phyloP scores from a whole-genome alignment of 2,888 invertebrate genomes.

The Pyralis farinalis region DNA sequence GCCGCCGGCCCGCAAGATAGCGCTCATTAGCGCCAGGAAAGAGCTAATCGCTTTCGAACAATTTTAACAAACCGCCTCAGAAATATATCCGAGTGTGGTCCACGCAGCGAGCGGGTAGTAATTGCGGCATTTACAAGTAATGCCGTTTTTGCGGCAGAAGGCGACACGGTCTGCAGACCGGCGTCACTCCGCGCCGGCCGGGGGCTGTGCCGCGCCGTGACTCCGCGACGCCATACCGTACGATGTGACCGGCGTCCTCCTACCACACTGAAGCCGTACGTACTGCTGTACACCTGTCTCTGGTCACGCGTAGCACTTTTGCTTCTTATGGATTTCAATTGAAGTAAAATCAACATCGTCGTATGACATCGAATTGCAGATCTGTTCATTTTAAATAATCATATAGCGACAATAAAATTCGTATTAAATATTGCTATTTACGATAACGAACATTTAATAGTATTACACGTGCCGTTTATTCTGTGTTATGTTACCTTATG shows the following conservation, averaged over 20 bases:
- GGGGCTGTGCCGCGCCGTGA: not conserved
- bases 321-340: no score
- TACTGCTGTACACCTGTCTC: not conserved
- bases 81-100: not conserved
- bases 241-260: not conserved
- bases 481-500: no score
- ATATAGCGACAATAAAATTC: no score
- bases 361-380: no score
- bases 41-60: conserved; percentile 17
- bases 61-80: conserved; percentile 20
- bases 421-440: no score
- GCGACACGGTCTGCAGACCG: not conserved
- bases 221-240: not conserved
- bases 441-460: no score
- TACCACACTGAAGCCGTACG: not conserved
- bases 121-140: not conserved
- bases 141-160: not conserved
- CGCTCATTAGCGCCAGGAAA: conserved; percentile 22
- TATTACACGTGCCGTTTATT: no score
- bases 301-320: not conserved
- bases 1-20: conserved; percentile 10
- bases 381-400: no score
- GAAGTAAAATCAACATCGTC: no score
- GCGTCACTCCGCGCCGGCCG: not conserved
- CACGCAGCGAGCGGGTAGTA: not conserved